Conservation (phyloP, 1,140 invertebrate genomes). For the Sarcophaga peregrina region DNA sequence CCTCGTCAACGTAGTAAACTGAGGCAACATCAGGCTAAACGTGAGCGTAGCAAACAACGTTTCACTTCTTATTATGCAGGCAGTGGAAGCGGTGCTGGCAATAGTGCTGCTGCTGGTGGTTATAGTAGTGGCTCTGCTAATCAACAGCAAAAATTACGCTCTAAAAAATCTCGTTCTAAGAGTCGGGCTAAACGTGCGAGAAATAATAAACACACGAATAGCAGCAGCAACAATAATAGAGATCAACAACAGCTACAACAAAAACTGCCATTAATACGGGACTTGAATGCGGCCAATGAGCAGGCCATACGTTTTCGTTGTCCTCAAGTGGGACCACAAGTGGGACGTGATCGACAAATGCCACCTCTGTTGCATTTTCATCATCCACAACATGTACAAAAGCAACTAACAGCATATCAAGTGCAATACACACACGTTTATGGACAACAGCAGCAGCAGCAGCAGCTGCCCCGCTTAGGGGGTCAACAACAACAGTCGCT, state of each 20-base stretch:
- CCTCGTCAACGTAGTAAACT: conserved; percentile 48
- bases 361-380: conserved; percentile 62
- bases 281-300: conserved; percentile 58
- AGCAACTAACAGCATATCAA: conserved; percentile 46
- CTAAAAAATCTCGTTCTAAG: conserved; percentile 21
- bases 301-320: conserved; percentile 63
- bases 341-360: conserved; percentile 56
- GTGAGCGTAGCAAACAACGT: conserved; percentile 39
- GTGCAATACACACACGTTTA: conserved; percentile 41
- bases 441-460: conserved; percentile 32
- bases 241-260: conserved; percentile 22
- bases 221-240: conserved; percentile 23
- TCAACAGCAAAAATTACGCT: conserved; percentile 13
- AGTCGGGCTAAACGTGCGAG: conserved; percentile 36
- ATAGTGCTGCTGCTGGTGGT: neutral
- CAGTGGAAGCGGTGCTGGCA: conserved; percentile 32
- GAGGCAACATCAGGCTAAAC: conserved; percentile 47
- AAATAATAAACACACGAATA: neutral
- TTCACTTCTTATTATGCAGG: conserved; percentile 29
- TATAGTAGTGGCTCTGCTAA: neutral
- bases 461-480: neutral
- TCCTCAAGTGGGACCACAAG: conserved; percentile 62
- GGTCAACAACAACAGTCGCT: conserved; percentile 36
- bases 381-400: conserved; percentile 55
- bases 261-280: conserved; percentile 30